Base-by-base conservation (phyloP, 2,113 vertebrate genomes). In the Azemiops feae region DNA sequence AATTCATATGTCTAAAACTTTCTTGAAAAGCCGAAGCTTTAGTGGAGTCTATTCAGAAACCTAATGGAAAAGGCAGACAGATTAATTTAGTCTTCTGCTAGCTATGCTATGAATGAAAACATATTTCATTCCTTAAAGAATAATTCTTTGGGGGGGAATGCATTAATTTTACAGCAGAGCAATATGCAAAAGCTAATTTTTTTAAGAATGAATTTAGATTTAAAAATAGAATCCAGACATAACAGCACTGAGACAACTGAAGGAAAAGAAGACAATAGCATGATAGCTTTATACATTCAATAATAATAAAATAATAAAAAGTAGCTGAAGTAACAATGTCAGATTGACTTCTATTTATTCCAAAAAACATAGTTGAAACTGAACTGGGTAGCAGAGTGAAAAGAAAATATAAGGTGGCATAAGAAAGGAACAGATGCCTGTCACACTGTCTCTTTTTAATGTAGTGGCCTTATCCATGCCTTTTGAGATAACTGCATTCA, bases 1-100 rank as follows among this genome's bases (percentile, higher is more conserved):
- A 94, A 94, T 96, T 95, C 93, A 93, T 81, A 90, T 94, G 93
- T 93, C 50, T 95, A 55, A 92, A 95, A 22, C 22, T 92, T 93
- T 85, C 94, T 96, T 89, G 92, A 60, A 89, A 93, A 92, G 92
- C 60, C 94, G 55, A 92, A 92, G 8, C 74, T 92, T 94, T 54
- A 47, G 93, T 34, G 88, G 34, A 64, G 81, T 64, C 89, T 95
- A 50, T 52, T 91, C 57, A 95, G 92, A 92, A 95, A 96, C 94
- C 93, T 95, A 93, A 91, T 92, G 92, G 96, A 96, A 94, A 94
- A 86, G 95, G 95, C 95, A 5, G 0, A 92, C 86, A 27, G 74
- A 94, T 96, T 94, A 96, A 94, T 93, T 58, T 94, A 22, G 92
- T 91, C 54, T 96, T 95, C 89, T 94, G 53, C 18, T 64, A 85